A percentile compares a stretch with the other conserved stretches of the same genome.
Conservation (phyloP, 1,140 invertebrate genomes). For the Drosophila rhopaloa region DNA sequence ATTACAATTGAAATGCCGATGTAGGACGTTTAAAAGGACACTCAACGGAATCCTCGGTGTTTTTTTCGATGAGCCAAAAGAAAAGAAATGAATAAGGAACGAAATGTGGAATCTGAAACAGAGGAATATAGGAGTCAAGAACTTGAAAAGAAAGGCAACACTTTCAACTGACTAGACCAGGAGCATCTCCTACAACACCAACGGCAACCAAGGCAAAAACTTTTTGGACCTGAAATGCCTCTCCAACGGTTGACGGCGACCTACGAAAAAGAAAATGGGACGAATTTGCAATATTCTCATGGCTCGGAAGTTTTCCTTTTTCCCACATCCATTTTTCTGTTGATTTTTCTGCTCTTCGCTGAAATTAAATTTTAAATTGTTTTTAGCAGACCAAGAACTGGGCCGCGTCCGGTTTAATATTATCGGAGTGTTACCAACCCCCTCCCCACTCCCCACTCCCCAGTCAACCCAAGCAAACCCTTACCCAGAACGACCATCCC, state of each 20-base stretch:
- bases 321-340: constrained; percentile 48
- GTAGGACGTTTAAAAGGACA: too few species aligned
- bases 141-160: neutral
- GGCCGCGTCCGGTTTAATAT: constrained; percentile 42
- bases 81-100: too few species aligned
- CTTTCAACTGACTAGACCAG: neutral
- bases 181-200: neutral
- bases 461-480: constrained; percentile 10
- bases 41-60: too few species aligned
- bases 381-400: constrained; percentile 37
- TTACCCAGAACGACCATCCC: constrained; percentile 10
- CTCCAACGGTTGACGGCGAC: neutral
- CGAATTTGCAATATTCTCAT: constrained; percentile 15
- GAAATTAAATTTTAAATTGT: constrained; percentile 79
- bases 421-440: constrained; percentile 23
- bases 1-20: too few species aligned
- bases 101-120: neutral
- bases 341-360: constrained; percentile 66
- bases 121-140: too few species aligned
- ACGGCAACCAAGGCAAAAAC: neutral
- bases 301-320: constrained; percentile 21
- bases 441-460: neutral
- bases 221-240: neutral
- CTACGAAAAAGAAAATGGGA: constrained; percentile 6
- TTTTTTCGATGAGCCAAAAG: too few species aligned